phyloP scores from a whole-genome alignment of 2,113 vertebrate genomes.

The Gadus macrocephalus region DNA sequence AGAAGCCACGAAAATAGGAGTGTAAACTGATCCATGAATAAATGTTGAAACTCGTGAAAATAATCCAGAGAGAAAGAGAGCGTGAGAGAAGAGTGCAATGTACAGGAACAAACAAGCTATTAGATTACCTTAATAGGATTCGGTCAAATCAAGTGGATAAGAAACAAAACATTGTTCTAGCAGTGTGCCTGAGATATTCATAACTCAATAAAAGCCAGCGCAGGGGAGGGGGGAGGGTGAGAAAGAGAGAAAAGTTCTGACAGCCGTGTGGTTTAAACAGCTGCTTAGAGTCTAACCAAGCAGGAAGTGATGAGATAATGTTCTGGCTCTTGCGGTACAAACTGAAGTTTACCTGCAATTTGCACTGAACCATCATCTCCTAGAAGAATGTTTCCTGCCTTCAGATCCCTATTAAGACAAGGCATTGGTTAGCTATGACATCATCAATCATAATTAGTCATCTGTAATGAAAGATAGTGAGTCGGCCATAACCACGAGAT shows the following conservation, averaged over 20 bases:
- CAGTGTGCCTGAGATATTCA: background rate
- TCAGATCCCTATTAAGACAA: slow-evolving; percentile 83
- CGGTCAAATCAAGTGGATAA: background rate
- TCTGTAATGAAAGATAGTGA: background rate
- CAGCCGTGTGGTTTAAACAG: background rate
- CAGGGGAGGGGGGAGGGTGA: no score
- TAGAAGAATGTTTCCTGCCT: slow-evolving; percentile 96
- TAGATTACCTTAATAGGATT: slow-evolving; percentile 3
- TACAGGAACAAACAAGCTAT: background rate
- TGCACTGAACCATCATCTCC: slow-evolving; percentile 95
- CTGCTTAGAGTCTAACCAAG: background rate
- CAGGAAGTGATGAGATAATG: background rate
- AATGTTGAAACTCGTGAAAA: background rate
- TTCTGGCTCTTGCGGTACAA: background rate
- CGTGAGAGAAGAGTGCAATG: background rate
- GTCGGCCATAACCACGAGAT: background rate
- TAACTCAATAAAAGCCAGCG: background rate
- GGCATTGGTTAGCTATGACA: slow-evolving; percentile 2
- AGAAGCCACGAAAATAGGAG: background rate
- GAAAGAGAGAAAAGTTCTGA: background rate
- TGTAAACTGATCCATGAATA: slow-evolving; percentile 27
- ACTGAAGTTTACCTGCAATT: slow-evolving; percentile 82
- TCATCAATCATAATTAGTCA: no score
- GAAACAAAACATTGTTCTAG: slow-evolving; percentile 7
- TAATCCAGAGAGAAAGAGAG: background rate